Evolutionary conservation across 2,113 vertebrate genomes (phyloP), one percentile per base, ranked within the genome.

Genomic region (Triplophysa dalaica): DNA sequence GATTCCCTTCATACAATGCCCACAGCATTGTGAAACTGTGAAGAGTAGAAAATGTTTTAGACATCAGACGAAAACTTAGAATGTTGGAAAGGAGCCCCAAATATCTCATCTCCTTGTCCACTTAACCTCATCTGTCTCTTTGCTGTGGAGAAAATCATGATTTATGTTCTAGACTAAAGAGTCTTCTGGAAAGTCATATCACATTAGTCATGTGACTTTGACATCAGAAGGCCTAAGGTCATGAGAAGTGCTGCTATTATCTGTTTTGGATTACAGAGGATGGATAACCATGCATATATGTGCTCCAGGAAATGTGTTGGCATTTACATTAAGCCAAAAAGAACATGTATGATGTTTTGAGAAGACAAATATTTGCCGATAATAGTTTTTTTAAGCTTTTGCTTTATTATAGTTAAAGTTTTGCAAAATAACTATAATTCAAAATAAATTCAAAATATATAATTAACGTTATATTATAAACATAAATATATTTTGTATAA

Each of bases 171-270:
- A 52, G 50, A 52, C 50, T 21, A 21, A 50, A 73, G 41, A n/a
- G 45, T 52, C 70, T 63, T 82, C 70, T 66, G 26, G 66, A 73
- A 82, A 43, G 48, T 21, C 5, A 6, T 29, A 67, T 73, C 62
- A 43, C 74, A 63, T 63, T 56, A 26, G 72, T 81, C 74, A 78
- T 85, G 60, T 54, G 54, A 68, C 22, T 70, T 26, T 38, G 72
- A 79, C 41, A 61, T 52, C 67, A 70, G 22, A 56, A 52, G 81
- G 79, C 80, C 77, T 73, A 52, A 85, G 79, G 76, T 81, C 84
- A 83, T 77, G 79, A 84, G 75, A 85, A 84, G 72, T 56, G 70
- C 48, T 50, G 41, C 5, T 56, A 66, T 65, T 77, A 76, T 84
- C 81, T 80, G 19, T 62, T 64, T 13, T 58, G 54, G 7, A 58